These are phyloP conservation scores for Leguminivora glycinivorella DNA, from an alignment of 1,140 invertebrate species.

Conservation along the genomic window DNA sequence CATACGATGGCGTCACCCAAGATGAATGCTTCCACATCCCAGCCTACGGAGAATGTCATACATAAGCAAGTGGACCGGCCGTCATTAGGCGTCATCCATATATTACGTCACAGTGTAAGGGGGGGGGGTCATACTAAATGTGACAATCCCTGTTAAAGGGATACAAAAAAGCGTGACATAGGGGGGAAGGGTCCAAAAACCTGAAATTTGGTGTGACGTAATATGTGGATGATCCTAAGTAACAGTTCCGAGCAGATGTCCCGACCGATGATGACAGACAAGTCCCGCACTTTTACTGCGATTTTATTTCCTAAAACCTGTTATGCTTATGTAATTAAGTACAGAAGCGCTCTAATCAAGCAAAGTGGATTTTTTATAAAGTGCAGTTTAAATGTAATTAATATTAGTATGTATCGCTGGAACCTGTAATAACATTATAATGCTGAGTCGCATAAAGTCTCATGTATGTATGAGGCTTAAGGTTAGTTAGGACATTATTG, in stretches of 20 bases:
- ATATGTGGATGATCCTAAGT: no score
- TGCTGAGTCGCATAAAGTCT: background rate
- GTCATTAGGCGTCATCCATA: no score
- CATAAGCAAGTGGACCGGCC: conserved; percentile 3
- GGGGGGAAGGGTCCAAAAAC: no score
- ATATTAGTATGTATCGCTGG: conserved; percentile 27
- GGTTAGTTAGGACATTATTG: background rate
- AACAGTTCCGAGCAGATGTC: background rate
- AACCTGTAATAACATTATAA: conserved; percentile 20
- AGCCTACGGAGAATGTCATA: background rate
- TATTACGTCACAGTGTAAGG: no score
- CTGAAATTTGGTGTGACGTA: no score
- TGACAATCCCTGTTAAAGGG: no score
- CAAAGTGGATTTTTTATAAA: conserved; percentile 18
- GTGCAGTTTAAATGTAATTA: conserved; percentile 25
- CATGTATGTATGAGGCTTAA: background rate
- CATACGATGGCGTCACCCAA: conserved; percentile 5
- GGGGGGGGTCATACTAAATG: no score
- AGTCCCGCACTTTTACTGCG: conserved; percentile 12
- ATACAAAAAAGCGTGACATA: no score
- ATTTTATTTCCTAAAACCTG: conserved; percentile 27
- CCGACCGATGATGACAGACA: conserved; percentile 13
- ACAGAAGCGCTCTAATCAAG: conserved; percentile 26
- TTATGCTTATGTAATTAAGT: conserved; percentile 29
- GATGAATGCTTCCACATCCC: background rate